These are phyloP conservation scores for Norana najaformis DNA, from an alignment of 2,888 invertebrate species.

Conservation along the genomic window DNA sequence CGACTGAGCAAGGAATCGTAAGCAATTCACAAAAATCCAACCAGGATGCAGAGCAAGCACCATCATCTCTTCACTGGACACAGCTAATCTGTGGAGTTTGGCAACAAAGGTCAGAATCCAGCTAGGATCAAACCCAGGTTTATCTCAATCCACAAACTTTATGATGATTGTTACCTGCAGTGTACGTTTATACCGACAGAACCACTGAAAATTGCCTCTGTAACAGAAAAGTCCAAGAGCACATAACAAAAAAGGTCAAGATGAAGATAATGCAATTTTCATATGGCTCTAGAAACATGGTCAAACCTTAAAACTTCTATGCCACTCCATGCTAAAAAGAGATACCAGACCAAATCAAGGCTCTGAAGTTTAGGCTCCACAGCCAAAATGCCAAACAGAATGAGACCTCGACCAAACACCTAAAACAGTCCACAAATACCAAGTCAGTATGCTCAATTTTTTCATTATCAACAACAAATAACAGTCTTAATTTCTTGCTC, in stretches of 20 bases:
- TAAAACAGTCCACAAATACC: constrained; percentile 64
- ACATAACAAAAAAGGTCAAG: neutral
- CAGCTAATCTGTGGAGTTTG: too few relatives aligned
- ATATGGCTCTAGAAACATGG: neutral
- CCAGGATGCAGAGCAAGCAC: too few relatives aligned
- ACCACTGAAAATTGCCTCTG: neutral
- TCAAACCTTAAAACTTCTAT: constrained; percentile 78
- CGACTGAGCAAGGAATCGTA: too few relatives aligned
- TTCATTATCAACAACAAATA: neutral
- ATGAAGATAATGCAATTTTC: neutral
- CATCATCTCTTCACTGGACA: too few relatives aligned
- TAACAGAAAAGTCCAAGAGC: neutral
- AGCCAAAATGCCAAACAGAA: constrained; percentile 81
- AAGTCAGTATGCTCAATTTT: neutral
- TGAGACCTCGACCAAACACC: constrained; percentile 76
- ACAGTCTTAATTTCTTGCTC: too few relatives aligned
- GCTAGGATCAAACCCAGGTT: too few relatives aligned
- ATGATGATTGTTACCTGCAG: neutral
- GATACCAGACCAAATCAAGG: constrained; percentile 82
- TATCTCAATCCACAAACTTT: too few relatives aligned
- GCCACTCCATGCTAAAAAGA: constrained; percentile 81
- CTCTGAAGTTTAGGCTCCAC: constrained; percentile 83
- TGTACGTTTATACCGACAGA: neutral
- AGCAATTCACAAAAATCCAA: too few relatives aligned
- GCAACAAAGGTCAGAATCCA: too few relatives aligned